These are phyloP conservation scores for Geococcyx californianus DNA, from an alignment of 2,113 vertebrate species.

Conservation along the genomic window DNA sequence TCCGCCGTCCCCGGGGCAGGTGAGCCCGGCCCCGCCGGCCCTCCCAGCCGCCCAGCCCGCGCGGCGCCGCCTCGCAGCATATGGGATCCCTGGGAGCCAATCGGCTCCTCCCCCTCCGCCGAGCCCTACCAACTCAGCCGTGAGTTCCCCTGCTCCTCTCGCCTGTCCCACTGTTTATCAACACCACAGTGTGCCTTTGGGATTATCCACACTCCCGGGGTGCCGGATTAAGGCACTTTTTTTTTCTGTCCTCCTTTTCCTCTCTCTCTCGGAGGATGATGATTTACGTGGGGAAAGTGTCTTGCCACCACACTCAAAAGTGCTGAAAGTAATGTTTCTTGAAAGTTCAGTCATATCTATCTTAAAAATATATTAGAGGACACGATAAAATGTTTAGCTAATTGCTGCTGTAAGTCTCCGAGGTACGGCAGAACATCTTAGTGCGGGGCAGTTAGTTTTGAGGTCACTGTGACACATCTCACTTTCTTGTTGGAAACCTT, in stretches of 20 bases:
- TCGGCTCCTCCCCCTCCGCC: not conserved
- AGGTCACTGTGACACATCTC: not conserved
- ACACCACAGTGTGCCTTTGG: not conserved
- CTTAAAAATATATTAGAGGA: not conserved
- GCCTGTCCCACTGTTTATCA: not conserved
- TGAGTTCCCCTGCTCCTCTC: not conserved
- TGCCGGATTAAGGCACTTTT: not conserved
- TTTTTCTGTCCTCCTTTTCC: too few species aligned
- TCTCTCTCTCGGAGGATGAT: accelerated
- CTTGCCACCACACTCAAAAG: accelerated
- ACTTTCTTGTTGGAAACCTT: not conserved
- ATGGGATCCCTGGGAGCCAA: not conserved
- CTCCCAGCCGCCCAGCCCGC: not conserved
- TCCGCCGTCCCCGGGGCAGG: too few species aligned
- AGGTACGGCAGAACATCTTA: not conserved
- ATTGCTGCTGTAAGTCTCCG: not conserved
- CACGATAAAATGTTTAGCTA: not conserved
- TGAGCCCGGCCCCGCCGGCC: not conserved
- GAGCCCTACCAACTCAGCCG: not conserved
- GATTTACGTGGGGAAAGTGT: accelerated
- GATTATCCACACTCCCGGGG: not conserved
- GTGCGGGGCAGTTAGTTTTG: not conserved
- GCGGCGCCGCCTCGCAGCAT: not conserved
- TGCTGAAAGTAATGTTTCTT: not conserved
- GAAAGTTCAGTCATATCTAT: accelerated